Evolutionary conservation across 2,113 vertebrate genomes (phyloP).

Genomic region (Fukomys damarensis): DNA sequence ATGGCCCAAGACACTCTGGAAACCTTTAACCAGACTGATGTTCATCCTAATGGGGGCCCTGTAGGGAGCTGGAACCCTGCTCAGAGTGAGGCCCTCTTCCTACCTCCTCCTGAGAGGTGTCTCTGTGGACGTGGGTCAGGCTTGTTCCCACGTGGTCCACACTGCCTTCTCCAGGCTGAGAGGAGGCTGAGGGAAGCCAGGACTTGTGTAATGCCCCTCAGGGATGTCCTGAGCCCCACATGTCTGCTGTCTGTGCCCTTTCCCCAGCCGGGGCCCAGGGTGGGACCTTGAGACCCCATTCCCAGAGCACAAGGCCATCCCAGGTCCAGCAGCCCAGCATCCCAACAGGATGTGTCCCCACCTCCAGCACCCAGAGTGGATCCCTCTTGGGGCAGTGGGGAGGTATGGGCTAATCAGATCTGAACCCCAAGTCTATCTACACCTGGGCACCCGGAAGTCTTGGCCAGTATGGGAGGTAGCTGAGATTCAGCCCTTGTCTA

Average conservation of each 20-base stretch:
- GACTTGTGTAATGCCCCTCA: background rate
- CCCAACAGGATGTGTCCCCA: background rate
- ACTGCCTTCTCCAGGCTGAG: too few species aligned
- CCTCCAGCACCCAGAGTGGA: background rate
- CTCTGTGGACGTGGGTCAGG: background rate
- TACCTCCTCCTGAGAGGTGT: background rate
- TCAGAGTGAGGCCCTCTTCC: background rate
- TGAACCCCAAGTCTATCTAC: background rate
- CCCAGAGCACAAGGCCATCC: background rate
- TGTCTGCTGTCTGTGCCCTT: background rate
- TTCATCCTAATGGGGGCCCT: background rate
- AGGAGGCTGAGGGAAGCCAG: background rate
- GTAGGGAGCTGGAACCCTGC: background rate
- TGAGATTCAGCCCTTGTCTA: background rate
- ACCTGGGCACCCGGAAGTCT: background rate
- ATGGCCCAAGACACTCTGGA: background rate
- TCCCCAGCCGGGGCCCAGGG: background rate
- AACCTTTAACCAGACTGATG: background rate
- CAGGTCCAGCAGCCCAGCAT: background rate
- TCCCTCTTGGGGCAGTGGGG: background rate
- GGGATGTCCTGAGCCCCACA: background rate
- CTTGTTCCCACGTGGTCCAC: too few species aligned
- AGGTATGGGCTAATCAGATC: background rate
- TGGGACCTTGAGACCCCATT: background rate
- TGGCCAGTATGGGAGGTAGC: background rate